A percentile compares a stretch with the other conserved stretches of the same genome.
phyloP scores from a whole-genome alignment of 2,888 invertebrate genomes.

The Artemia sinica region DNA sequence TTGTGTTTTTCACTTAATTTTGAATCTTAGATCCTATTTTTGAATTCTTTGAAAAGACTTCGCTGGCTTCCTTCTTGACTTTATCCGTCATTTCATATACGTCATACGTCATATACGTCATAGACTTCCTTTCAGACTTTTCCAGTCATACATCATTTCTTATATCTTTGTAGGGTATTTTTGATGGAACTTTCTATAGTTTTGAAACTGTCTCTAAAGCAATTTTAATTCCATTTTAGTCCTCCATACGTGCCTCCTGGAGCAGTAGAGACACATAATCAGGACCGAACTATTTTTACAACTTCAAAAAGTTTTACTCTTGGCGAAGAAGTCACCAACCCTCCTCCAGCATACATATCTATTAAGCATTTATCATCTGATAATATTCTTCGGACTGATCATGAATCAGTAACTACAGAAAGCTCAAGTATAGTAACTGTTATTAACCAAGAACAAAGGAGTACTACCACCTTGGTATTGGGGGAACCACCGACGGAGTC shows the following conservation, averaged over 20 bases:
- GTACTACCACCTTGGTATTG: not conserved
- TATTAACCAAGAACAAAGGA: not conserved
- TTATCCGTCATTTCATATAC: too few species aligned
- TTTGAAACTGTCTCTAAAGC: too few species aligned
- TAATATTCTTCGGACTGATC: not conserved
- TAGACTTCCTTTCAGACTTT: too few species aligned
- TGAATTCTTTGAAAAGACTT: too few species aligned
- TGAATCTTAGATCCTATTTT: too few species aligned
- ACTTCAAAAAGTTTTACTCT: conserved; percentile 1
- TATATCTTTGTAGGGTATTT: too few species aligned
- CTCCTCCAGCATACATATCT: conserved; percentile 6
- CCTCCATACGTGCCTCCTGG: conserved; percentile 5
- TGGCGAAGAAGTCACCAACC: not conserved
- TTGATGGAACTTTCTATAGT: too few species aligned
- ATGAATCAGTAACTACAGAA: conserved; percentile 1
- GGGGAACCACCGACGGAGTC: conserved; percentile 5
- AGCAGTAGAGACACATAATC: not conserved
- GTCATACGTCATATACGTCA: too few species aligned
- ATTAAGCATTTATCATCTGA: conserved; percentile 5
- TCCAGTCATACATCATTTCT: too few species aligned
- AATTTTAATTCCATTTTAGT: not conserved
- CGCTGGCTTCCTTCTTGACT: too few species aligned
- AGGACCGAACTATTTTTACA: not conserved
- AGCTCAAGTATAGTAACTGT: conserved; percentile 4
- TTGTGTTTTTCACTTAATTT: too few species aligned